phyloP scores from a whole-genome alignment of 2,888 invertebrate genomes.

The Cryptops parisi region DNA sequence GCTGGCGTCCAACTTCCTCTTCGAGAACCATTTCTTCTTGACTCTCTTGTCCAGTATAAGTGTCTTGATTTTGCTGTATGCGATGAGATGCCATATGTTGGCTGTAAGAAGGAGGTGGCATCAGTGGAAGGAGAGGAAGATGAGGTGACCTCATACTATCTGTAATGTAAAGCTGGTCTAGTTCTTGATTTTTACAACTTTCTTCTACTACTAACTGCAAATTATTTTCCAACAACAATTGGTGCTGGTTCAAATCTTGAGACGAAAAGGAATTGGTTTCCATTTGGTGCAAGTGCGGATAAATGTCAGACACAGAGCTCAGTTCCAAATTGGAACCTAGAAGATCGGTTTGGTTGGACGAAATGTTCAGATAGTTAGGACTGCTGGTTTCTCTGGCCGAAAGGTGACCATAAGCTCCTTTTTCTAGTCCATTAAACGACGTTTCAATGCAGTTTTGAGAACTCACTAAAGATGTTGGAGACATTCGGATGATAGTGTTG shows the following conservation, averaged over 20 bases:
- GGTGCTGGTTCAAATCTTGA: not conserved
- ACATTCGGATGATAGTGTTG: not conserved
- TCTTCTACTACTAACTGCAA: not conserved
- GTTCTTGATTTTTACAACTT: not conserved
- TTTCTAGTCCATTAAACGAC: not conserved
- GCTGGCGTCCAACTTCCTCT: not conserved
- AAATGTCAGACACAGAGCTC: not conserved
- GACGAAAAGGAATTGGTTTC: not conserved
- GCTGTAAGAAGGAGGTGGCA: slow-evolving; percentile 19
- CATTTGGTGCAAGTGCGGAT: not conserved
- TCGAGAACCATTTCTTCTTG: not conserved
- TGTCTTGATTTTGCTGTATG: not conserved
- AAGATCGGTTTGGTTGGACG: not conserved
- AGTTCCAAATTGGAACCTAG: not conserved
- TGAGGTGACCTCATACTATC: not conserved
- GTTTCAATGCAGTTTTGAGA: not conserved
- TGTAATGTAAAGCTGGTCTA: not conserved
- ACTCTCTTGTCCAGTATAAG: no score
- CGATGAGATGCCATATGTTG: slow-evolving; percentile 19
- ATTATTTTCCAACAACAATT: not conserved
- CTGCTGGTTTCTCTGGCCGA: not conserved
- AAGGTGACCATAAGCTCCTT: not conserved
- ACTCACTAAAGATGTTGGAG: not conserved
- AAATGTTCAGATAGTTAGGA: not conserved
- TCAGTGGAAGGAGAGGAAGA: not conserved